Evolutionary conservation across 2,113 vertebrate genomes (phyloP), one percentile per base, ranked within the genome.

Genomic region (Lampris megalopsis): DNA sequence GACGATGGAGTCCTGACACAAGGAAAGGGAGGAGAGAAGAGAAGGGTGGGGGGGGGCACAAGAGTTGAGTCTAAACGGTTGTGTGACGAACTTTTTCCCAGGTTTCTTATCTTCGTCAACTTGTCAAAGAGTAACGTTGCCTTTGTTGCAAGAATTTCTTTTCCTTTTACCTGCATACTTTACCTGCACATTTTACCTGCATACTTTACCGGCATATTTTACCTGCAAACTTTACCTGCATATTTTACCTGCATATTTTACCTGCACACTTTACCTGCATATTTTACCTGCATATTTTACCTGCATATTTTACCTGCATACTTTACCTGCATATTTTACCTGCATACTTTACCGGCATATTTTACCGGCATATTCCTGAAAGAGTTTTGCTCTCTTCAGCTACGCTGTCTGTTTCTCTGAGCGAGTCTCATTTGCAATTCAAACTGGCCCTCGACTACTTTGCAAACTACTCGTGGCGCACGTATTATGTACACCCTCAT

Each of bases 351-450:
- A 41, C 43, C 35, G n/a, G 63, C 9, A 8, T 65, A 63, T 38
- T 59, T 50, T 43, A 75, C 77, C 75, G 73, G 78, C 40, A 42
- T 70, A 57, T 80, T 65, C 74, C 84, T 64, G 61, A 58, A 35
- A 7, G 1, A 36, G 42, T 68, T 53, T 35, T 53, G 71, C 61
- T 71, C 45, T 60, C 77, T 24, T 24, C n/a, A 8, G 54, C 71
- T 57, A 62, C 65, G 10, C 62, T 61, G 63, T n/a, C 68, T 59
- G 68, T 68, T 71, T 74, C 70, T 83, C 71, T 64, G 80, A 84
- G 68, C 82, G 81, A 79, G 50, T 53, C 61, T 75, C 85, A 59
- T 83, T 95, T 95, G 94, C 93, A 94, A 94, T 93, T 94, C 94
- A 95, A 95, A 95, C 70, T 73, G 62, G 35, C 52, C 70, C 77